Evolutionary conservation across 2,113 vertebrate genomes (phyloP).

Genomic region (Psittacus erithacus): DNA sequence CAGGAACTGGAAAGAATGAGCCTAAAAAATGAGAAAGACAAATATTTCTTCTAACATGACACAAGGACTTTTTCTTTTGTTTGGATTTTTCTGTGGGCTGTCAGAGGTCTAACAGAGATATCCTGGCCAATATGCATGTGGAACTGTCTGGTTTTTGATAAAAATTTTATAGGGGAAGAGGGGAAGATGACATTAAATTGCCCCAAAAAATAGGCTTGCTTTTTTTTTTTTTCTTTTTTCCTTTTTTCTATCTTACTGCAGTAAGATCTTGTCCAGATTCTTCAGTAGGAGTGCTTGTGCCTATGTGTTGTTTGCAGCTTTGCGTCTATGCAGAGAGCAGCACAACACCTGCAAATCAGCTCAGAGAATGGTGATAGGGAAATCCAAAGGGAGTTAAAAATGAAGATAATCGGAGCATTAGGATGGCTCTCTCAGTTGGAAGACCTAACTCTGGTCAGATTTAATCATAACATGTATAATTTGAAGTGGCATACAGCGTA

Average conservation of each 20-base stretch:
- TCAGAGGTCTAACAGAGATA: neutral
- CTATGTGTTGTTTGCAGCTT: neutral
- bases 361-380: neutral
- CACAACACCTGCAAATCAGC: neutral
- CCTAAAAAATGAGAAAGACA: neutral
- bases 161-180: neutral
- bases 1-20: neutral
- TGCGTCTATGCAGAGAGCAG: neutral
- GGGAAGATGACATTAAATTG: neutral
- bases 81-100: neutral
- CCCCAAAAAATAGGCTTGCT: neutral
- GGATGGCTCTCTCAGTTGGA: neutral
- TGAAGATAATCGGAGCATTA: neutral
- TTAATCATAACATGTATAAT: neutral
- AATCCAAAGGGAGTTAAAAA: neutral
- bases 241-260: neutral
- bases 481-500: neutral
- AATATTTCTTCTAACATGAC: neutral
- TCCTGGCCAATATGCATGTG: neutral
- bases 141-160: neutral
- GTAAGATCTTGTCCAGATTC: neutral
- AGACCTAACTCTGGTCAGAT: neutral
- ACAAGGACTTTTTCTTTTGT: neutral
- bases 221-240: rapidly evolving
- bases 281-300: neutral